Percentiles rank a stretch among this genome's conserved stretches.
Conservation (phyloP, 2,888 invertebrate species). For the Catocala sponsa region DNA sequence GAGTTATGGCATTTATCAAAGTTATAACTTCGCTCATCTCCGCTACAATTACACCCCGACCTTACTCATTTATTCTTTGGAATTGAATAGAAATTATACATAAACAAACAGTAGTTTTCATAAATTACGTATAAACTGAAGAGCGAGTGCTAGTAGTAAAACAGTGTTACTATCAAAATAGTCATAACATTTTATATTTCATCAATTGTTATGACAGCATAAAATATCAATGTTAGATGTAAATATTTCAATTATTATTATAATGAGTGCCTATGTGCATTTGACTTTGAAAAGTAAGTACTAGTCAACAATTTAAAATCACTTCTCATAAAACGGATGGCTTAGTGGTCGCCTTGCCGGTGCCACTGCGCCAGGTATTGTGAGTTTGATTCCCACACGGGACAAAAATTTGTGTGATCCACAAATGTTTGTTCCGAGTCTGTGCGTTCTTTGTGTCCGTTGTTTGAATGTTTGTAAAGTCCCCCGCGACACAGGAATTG, state of each 20-base stretch:
- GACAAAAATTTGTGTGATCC: no score
- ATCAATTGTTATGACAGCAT: conserved; percentile 10
- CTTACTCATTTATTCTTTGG: neutral
- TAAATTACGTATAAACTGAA: conserved; percentile 14
- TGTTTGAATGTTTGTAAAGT: no score
- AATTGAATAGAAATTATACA: conserved; percentile 10
- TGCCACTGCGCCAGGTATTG: no score
- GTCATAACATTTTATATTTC: conserved; percentile 7
- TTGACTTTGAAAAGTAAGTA: neutral
- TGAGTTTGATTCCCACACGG: no score
- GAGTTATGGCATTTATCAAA: no score
- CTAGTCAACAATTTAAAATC: no score
- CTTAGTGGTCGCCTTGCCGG: no score
- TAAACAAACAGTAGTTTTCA: conserved; percentile 11
- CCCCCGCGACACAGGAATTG: no score
- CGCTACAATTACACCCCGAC: neutral
- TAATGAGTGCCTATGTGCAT: neutral
- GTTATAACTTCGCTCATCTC: no score
- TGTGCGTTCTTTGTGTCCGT: no score
- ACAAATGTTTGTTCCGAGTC: no score
- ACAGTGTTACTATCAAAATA: conserved; percentile 10
- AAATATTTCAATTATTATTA: neutral
- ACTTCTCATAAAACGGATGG: no score
- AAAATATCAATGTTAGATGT: conserved; percentile 13
- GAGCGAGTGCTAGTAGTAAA: conserved; percentile 9